Evolutionary conservation across 2,888 invertebrate species (phyloP), one percentile per base, ranked within the genome.

Genomic region (Orchesella flavescens): DNA sequence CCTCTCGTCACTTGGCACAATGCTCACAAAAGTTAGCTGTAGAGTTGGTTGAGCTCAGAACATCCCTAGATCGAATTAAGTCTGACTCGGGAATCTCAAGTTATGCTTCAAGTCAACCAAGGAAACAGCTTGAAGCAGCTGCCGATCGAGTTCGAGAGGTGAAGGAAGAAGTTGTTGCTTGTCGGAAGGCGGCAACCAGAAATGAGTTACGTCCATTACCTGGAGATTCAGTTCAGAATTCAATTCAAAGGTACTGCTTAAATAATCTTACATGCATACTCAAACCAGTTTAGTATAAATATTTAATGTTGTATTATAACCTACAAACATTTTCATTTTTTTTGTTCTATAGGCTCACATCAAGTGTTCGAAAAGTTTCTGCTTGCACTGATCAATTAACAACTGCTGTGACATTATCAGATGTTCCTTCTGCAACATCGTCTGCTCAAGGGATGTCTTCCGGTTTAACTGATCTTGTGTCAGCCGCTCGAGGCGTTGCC

Each of bases 361-460:
- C 24, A 90, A 92, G 85, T 92, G 92, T 88, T 90, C 96, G 97
- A 90, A 93, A 93, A 63, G 95, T 97, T 0, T 95, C 95, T 73
- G 94, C 95, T 69, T 93, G 94, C 55, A 93, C 97, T 89, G 95
- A 97, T 4, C 95, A 96, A 89, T 91, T 98, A 79, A 92, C 97
- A 74, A 95, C 96, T 17, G 96, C 96, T 0, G 95, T 96, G 19
- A 93, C 95, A 13, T 95, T 94, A 90, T 81, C 85, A 2, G 87
- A 88, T 76, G 63, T 73, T 66, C 71, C 84, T 19, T 63, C 84
- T 23, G 84, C 87, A 12, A 86, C 87, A 10, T 83, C 85, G 7
- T 85, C 87, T 15, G 88, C 87, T 12, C 87, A 88, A 75, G 86
- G 86, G 75, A 71, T 88, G 78, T 85, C 87, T 19, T 88, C 87